Conservation (phyloP, 37 sponge, comb jelly and placozoan species). For the Cliona cf. orientalis region DNA sequence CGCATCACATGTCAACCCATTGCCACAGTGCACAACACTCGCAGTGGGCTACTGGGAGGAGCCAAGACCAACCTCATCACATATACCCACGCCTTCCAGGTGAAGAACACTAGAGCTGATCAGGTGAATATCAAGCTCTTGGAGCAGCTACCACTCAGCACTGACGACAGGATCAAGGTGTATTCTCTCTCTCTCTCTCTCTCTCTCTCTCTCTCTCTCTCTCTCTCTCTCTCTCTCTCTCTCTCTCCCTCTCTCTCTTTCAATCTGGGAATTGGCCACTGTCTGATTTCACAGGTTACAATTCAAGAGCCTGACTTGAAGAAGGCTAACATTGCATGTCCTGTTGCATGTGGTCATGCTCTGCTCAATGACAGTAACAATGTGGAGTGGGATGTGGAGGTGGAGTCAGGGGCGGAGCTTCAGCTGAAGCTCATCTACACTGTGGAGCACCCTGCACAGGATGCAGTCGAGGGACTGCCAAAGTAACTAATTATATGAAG, state of each 20-base stretch:
- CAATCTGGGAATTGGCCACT: too few relatives aligned
- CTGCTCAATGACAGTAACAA: conserved; percentile 54
- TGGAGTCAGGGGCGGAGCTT: conserved; percentile 21
- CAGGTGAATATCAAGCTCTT: conserved; percentile 45
- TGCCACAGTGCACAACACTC: conserved; percentile 19
- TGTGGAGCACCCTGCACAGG: conserved; percentile 55
- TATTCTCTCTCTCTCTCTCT: conserved; percentile 37
- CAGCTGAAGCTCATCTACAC: conserved; percentile 63
- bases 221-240: conserved; percentile 45
- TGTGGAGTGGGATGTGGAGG: conserved; percentile 65
- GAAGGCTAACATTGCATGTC: conserved; percentile 15
- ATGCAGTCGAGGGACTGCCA: conserved; percentile 51
- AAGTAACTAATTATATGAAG: too few relatives aligned
- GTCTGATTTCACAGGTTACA: conserved; percentile 53
- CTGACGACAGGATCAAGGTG: conserved; percentile 85
- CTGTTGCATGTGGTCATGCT: conserved; percentile 15
- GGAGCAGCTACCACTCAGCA: conserved; percentile 76
- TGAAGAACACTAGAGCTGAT: conserved; percentile 63
- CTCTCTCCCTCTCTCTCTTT: conserved; percentile 23
- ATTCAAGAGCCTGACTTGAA: conserved; percentile 54
- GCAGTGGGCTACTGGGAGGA: neutral
- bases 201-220: conserved; percentile 52
- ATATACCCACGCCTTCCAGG: conserved; percentile 47
- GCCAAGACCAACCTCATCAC: conserved; percentile 35
- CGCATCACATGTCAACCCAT: conserved; percentile 61